phyloP scores from a whole-genome alignment of 2,797 vertebrate genomes.

The Molossus molossus region DNA sequence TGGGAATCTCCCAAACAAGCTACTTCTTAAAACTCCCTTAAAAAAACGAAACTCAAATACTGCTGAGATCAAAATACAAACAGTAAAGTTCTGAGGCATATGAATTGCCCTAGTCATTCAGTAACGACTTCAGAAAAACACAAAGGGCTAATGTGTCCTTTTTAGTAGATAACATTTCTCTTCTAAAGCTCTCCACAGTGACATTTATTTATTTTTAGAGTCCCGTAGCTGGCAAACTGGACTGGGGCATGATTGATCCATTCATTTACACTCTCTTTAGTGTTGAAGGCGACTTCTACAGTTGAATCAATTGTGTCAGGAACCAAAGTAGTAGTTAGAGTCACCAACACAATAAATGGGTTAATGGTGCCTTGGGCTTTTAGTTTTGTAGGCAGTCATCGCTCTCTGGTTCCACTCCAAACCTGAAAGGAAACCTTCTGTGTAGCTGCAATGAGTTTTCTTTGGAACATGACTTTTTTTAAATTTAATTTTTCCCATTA shows the following conservation, averaged over 20 bases:
- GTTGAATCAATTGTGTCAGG: constrained; percentile 45
- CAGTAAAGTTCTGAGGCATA: not conserved
- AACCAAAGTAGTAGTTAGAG: constrained; percentile 9
- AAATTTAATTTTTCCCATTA: too few relatives aligned
- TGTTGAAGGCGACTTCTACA: constrained; percentile 15
- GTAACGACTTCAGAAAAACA: constrained; percentile 73
- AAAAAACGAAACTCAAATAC: constrained; percentile 32
- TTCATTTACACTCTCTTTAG: constrained; percentile 57
- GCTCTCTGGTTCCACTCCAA: constrained; percentile 48
- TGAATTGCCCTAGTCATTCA: constrained; percentile 46
- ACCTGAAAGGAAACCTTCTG: not conserved
- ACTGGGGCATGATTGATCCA: constrained; percentile 34
- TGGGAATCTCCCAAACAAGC: not conserved
- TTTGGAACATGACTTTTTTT: not conserved
- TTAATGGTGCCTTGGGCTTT: constrained; percentile 19
- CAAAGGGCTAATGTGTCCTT: constrained; percentile 66
- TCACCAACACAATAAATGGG: not conserved
- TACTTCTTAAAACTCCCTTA: not conserved
- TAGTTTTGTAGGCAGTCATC: constrained; percentile 24
- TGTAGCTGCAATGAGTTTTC: not conserved
- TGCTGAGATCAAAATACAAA: constrained; percentile 54
- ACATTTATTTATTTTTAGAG: constrained; percentile 80
- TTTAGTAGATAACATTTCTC: constrained; percentile 67
- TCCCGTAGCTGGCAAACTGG: constrained; percentile 52
- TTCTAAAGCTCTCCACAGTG: constrained; percentile 49